Conservation (phyloP, 2,113 vertebrate genomes). For the Phoxinus phoxinus region DNA sequence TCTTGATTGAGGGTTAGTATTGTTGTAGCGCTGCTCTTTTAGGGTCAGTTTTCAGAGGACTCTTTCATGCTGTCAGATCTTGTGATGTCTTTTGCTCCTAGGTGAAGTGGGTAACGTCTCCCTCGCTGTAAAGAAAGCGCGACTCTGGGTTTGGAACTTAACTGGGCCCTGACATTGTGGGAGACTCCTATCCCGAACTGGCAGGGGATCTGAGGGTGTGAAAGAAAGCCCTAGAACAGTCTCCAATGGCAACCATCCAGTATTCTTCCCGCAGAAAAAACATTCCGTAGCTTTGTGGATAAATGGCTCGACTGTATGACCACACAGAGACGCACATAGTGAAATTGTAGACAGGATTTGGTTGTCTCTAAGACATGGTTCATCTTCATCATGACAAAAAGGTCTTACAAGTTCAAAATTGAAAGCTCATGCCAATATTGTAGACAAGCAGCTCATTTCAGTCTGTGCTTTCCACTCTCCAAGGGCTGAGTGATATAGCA, state of each 20-base stretch:
- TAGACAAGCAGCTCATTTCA: slow-evolving; percentile 14
- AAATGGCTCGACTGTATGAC: slow-evolving; percentile 50
- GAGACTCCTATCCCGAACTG: slow-evolving; percentile 54
- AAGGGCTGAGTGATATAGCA: neutral
- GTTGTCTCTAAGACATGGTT: slow-evolving; percentile 22
- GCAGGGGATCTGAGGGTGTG: slow-evolving; percentile 59
- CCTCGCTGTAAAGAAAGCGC: slow-evolving; percentile 36
- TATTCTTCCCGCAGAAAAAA: slow-evolving; percentile 53
- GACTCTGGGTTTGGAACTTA: slow-evolving; percentile 52
- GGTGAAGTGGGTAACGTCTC: slow-evolving; percentile 57
- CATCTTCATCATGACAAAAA: slow-evolving; percentile 21
- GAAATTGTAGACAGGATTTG: slow-evolving; percentile 35
- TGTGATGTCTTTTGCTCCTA: slow-evolving; percentile 47
- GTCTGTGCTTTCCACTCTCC: neutral
- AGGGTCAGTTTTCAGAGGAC: slow-evolving; percentile 45
- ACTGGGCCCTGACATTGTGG: slow-evolving; percentile 52
- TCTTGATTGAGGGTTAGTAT: slow-evolving; percentile 52
- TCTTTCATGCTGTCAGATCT: slow-evolving; percentile 55
- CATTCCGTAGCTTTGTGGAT: slow-evolving; percentile 46
- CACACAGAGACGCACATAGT: slow-evolving; percentile 47
- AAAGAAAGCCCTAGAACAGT: slow-evolving; percentile 50
- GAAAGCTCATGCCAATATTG: slow-evolving; percentile 15
- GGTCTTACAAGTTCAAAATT: neutral
- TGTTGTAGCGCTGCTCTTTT: slow-evolving; percentile 52
- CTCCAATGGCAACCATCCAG: slow-evolving; percentile 54